These are phyloP conservation scores for Dryobota labecula DNA, from an alignment of 2,888 invertebrate genomes.

Conservation along the genomic window DNA sequence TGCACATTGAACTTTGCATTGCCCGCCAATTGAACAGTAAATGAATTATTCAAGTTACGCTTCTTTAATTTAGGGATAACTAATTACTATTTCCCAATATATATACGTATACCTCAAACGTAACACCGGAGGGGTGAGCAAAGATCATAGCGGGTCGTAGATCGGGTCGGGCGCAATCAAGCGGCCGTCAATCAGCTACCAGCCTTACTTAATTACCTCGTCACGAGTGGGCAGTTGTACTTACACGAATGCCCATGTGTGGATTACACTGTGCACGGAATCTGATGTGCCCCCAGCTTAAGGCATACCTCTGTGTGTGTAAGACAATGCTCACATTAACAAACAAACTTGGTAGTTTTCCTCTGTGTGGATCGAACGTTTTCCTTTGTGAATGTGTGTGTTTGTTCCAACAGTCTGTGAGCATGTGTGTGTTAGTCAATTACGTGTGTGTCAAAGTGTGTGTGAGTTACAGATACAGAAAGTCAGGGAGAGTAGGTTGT, in stretches of 20 bases:
- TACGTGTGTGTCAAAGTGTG: constrained; percentile 24
- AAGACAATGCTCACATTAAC: constrained; percentile 18
- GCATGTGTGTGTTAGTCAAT: constrained; percentile 45
- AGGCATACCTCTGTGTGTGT: constrained; percentile 25
- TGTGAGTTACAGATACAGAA: constrained; percentile 41
- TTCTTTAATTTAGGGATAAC: not conserved
- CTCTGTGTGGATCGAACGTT: constrained; percentile 38
- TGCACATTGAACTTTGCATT: not conserved
- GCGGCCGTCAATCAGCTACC: constrained; percentile 77
- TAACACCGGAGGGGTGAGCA: constrained; percentile 57
- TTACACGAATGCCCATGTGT: constrained; percentile 46
- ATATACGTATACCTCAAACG: constrained; percentile 42
- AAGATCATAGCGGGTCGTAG: constrained; percentile 72
- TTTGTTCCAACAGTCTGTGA: not conserved
- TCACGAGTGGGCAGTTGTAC: constrained; percentile 65
- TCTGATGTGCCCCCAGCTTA: not conserved
- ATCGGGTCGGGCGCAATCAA: constrained; percentile 76
- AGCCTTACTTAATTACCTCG: constrained; percentile 80
- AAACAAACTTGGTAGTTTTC: constrained; percentile 32
- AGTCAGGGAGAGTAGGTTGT: constrained; percentile 39
- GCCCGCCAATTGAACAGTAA: not conserved
- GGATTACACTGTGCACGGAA: constrained; percentile 20
- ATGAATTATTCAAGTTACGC: not conserved
- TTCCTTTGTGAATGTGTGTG: constrained; percentile 30
- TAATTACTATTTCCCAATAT: constrained; percentile 1